Evolutionary conservation across 2,888 invertebrate species (phyloP).

Genomic region (Noctua comes): DNA sequence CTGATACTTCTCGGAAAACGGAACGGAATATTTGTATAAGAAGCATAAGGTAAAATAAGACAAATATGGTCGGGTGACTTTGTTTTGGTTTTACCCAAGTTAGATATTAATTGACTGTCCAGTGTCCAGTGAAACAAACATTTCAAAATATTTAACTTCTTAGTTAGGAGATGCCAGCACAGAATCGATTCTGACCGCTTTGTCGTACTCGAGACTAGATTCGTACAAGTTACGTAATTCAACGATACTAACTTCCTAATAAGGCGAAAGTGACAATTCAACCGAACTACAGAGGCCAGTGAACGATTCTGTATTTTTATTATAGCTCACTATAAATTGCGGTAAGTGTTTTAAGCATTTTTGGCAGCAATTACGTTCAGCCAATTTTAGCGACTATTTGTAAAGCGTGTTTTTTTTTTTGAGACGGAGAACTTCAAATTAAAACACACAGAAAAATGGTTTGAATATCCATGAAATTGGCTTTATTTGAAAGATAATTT

Average conservation of each 20-base stretch:
- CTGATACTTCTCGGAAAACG: slow-evolving; percentile 12
- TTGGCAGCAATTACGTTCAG: not conserved
- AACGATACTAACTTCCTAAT: slow-evolving; percentile 6
- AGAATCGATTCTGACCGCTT: slow-evolving; percentile 19
- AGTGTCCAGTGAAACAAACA: not conserved
- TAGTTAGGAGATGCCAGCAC: slow-evolving; percentile 2
- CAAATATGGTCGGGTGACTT: not conserved
- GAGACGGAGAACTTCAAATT: not conserved
- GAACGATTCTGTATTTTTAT: slow-evolving; percentile 22
- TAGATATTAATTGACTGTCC: not conserved
- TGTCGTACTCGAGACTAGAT: not conserved
- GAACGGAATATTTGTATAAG: not conserved
- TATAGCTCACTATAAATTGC: not conserved
- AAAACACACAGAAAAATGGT: not conserved
- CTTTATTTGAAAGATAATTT: not conserved
- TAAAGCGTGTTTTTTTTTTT: not conserved
- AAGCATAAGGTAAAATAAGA: not conserved
- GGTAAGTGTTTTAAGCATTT: not conserved
- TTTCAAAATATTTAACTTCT: not conserved
- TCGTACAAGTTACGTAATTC: slow-evolving; percentile 30
- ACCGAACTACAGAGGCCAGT: not conserved
- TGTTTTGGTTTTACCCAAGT: not conserved
- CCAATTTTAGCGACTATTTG: not conserved
- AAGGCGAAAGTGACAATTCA: slow-evolving; percentile 26
- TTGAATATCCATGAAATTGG: not conserved